Conservation (phyloP, 2,113 vertebrate genomes). For the Bubalus kerabau region DNA sequence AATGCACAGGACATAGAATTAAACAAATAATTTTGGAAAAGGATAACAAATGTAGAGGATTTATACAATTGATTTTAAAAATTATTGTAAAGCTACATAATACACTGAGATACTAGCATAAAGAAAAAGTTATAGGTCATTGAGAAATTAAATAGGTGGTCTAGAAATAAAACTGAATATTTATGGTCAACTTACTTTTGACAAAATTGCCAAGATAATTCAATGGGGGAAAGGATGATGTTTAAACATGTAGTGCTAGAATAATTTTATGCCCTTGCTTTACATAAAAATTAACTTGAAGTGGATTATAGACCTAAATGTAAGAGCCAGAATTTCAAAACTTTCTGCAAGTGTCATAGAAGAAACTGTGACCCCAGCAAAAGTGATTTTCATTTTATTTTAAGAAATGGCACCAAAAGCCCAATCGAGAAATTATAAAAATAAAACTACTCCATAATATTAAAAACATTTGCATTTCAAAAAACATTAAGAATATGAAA, state of each 20-base stretch:
- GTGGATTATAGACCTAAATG: neutral
- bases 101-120: neutral
- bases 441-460: neutral
- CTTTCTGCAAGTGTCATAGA: neutral
- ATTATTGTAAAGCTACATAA: neutral
- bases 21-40: neutral
- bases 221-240: neutral
- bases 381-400: neutral
- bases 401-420: neutral
- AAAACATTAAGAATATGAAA: neutral
- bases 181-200: neutral
- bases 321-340: neutral
- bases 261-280: neutral
- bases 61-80: neutral
- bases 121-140: neutral
- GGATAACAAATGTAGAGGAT: neutral
- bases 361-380: neutral
- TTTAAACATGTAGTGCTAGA: neutral
- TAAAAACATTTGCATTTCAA: neutral
- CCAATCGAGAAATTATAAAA: neutral
- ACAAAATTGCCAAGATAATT: neutral
- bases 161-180: neutral
- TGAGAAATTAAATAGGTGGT: neutral
- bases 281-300: neutral
- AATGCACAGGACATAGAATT: neutral